Evolutionary conservation across 2,888 invertebrate genomes (phyloP).

Genomic region (Rhaphigaster nebulosa): DNA sequence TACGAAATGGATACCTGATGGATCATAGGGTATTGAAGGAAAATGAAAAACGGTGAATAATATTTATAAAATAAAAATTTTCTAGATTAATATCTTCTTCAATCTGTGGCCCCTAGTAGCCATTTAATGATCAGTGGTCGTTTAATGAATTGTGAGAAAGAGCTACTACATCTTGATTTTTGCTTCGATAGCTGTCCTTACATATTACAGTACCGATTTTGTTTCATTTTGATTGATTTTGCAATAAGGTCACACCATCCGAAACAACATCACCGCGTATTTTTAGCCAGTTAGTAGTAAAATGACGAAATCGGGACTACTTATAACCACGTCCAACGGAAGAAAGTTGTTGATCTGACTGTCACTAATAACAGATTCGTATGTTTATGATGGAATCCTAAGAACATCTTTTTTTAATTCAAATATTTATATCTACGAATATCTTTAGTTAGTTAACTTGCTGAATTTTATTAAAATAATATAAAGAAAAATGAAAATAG

Average conservation of each 20-base stretch:
- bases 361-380: background rate
- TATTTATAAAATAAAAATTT: background rate
- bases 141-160: background rate
- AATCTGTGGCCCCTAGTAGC: no score
- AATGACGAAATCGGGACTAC: slow-evolving; percentile 29
- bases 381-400: background rate
- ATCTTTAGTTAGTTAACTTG: background rate
- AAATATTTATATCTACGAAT: background rate
- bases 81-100: background rate
- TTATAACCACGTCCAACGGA: background rate
- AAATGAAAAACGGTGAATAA: background rate
- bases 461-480: background rate
- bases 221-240: background rate
- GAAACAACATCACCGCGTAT: background rate
- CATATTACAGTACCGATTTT: background rate
- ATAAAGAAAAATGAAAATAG: background rate
- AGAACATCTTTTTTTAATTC: background rate
- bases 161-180: no score
- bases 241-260: background rate
- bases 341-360: background rate
- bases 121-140: no score
- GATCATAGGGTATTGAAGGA: no score
- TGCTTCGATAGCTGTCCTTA: no score
- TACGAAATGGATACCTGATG: background rate
- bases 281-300: slow-evolving; percentile 30